phyloP scores from a whole-genome alignment of 2,113 vertebrate genomes.

The Ammodytes dubius region DNA sequence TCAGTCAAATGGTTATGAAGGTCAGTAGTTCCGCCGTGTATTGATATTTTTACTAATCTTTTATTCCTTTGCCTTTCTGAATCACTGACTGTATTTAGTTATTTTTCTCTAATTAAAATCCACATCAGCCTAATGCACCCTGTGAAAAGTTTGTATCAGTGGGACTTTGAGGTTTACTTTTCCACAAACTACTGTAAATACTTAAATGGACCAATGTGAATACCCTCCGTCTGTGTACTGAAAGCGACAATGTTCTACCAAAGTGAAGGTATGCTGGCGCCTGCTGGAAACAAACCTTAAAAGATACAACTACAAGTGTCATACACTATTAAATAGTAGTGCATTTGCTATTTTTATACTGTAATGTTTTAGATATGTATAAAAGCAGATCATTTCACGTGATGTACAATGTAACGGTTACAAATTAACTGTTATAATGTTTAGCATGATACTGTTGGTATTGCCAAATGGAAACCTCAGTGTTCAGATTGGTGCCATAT shows the following conservation, averaged over 20 bases:
- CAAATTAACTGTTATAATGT: not conserved
- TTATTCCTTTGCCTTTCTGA: not conserved
- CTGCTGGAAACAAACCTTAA: constrained; percentile 18
- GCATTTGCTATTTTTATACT: constrained; percentile 56
- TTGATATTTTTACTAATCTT: not conserved
- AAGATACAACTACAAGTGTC: constrained; percentile 16
- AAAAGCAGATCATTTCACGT: constrained; percentile 34
- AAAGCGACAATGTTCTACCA: constrained; percentile 32
- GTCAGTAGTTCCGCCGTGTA: not conserved
- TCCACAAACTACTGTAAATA: constrained; percentile 8
- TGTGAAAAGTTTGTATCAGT: constrained; percentile 15
- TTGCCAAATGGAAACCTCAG: constrained; percentile 38
- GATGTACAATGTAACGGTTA: not conserved
- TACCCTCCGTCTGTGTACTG: constrained; percentile 19
- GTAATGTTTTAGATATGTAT: constrained; percentile 25
- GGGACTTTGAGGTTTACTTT: not conserved
- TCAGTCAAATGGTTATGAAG: not conserved
- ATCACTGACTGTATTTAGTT: not conserved
- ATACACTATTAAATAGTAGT: constrained; percentile 29
- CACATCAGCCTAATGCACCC: not conserved
- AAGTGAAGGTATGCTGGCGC: constrained; percentile 38
- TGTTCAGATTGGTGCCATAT: constrained; percentile 32
- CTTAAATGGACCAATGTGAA: constrained; percentile 55
- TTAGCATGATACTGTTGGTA: constrained; percentile 16
- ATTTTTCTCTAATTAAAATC: not conserved